Evolutionary conservation across 2,113 vertebrate genomes (phyloP).

Genomic region (Fulica atra): DNA sequence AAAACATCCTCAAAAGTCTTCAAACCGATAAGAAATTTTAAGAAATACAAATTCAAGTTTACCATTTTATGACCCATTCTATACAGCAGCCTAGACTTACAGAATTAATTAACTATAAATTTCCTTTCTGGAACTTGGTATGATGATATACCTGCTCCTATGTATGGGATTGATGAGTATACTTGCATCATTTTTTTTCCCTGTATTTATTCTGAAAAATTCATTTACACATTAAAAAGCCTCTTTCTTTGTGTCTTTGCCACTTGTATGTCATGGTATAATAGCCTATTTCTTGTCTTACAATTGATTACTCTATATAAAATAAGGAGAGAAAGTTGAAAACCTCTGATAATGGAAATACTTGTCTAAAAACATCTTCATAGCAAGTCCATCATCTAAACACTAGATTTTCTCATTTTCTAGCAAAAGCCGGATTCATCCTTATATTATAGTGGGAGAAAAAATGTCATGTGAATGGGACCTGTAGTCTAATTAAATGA

Average conservation of each 20-base stretch:
- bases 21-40: background rate
- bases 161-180: background rate
- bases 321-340: slow-evolving; percentile 1
- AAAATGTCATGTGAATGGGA: background rate
- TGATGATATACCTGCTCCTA: background rate
- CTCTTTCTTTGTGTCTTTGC: background rate
- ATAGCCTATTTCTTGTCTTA: slow-evolving; percentile 6
- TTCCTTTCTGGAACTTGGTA: background rate
- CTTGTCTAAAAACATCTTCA: background rate
- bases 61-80: background rate
- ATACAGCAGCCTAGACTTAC: background rate
- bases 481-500: slow-evolving; percentile 30
- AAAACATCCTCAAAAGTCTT: background rate
- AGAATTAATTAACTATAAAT: background rate
- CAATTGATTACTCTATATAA: background rate
- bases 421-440: background rate
- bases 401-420: slow-evolving; percentile 3
- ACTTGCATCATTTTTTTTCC: background rate
- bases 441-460: background rate
- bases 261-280: background rate
- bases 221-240: background rate
- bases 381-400: background rate
- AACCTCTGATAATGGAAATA: background rate
- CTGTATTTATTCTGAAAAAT: slow-evolving; percentile 1
- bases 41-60: background rate